Base-by-base conservation (phyloP, 1,140 invertebrate species). In the Hirudo medicinalis region DNA sequence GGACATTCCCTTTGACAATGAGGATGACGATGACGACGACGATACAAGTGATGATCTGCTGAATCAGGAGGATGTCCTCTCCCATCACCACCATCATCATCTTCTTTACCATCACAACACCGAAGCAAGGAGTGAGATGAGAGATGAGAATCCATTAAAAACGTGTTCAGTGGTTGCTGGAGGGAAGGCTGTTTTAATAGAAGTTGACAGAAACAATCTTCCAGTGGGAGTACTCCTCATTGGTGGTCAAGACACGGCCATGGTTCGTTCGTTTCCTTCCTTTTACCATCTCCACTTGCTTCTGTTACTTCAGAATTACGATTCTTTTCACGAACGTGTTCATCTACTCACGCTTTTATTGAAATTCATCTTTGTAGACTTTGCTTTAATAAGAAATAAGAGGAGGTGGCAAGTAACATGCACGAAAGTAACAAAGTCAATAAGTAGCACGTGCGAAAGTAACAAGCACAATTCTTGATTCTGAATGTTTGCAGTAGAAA, bases 221-320 rank as follows among this genome's bases (percentile, higher is more conserved):
- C 57, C 57, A 3, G 22, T 63, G 2, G 57, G 57, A 25, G 11
- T 63, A 3, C 2, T 13, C 57, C 20, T 19, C 22, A 63, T 63
- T 63, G 57, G 57, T 0, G 57, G 57, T n/a, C 29, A 22, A 63
- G 29, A 63, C 57, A 63, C 57, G 57, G 57, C 57, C 22, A 63
- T 63, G 57, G 57, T 63, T 63, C 29, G 57, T 63, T 63, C 15
- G 57, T 22, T 22, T 63, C 29, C 11, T 63, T 4, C 2, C 29
- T 36, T 36, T 36, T 36, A 36, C 2, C 32, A n/a, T n/a, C n/a
- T n/a, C n/a, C n/a, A 36, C 32, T 36, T 36, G 32, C 32, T 36
- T 36, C 32, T 36, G 32, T 36, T 36, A 2, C 2, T 36, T 36
- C 32, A 6, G 32, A 36, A 36, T 36, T 6, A 36, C 6, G 32